Percentiles rank a stretch among this genome's conserved stretches.
These are phyloP conservation scores for Smittia sp. DNA, from an alignment of 2,888 invertebrate genomes.

Conservation along the genomic window DNA sequence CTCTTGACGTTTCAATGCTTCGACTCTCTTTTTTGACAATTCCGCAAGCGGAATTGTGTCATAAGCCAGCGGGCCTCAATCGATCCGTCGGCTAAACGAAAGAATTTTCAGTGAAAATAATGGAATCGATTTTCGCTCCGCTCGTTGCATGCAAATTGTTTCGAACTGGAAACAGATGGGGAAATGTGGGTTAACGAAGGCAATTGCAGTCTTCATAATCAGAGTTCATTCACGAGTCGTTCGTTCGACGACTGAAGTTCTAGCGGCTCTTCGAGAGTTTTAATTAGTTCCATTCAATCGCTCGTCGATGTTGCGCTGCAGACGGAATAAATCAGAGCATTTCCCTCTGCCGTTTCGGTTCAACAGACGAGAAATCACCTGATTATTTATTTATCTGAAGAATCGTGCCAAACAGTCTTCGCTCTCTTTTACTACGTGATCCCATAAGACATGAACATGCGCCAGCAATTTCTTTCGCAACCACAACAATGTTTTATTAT, in stretches of 20 bases:
- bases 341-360: not conserved
- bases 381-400: conserved; percentile 6
- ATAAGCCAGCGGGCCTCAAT: not conserved
- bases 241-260: not conserved
- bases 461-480: conserved; percentile 9
- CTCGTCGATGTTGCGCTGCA: not conserved
- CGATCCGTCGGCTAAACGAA: not conserved
- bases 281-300: not conserved
- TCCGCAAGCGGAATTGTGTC: not conserved
- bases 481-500: conserved; percentile 23
- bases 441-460: not conserved
- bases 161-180: not conserved
- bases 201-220: conserved; percentile 7
- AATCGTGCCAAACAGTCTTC: not conserved
- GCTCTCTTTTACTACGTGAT: conserved; percentile 3
- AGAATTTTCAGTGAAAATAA: not conserved
- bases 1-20: not conserved
- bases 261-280: not conserved
- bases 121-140: not conserved
- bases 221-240: conserved; percentile 11
- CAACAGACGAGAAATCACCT: not conserved
- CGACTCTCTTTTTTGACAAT: not conserved
- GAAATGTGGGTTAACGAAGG: conserved; percentile 4
- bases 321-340: not conserved
- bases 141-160: not conserved